Evolutionary conservation across 2,113 vertebrate species (phyloP), one percentile per base, ranked within the genome.

Genomic region (Etia nguti): DNA sequence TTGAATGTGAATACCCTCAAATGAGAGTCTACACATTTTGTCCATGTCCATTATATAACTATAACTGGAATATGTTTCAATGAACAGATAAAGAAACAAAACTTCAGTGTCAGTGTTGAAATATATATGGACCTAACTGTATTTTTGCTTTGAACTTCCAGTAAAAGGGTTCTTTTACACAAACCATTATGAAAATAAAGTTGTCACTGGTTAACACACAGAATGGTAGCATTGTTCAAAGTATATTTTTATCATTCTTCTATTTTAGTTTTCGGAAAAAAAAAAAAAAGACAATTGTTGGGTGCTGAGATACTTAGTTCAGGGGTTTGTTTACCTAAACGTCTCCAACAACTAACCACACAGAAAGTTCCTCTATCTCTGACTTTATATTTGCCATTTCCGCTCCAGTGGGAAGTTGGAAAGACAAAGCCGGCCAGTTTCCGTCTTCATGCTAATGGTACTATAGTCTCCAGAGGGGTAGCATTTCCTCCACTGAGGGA

Each of bases 401-500:
- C 52, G 13, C 62, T 81, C 75, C 68, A 88, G 57, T 81, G 82
- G 90, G 87, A 93, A 93, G 90, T 87, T 79, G 10, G 81, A 68
- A 86, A 85, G 88, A 85, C 88, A 60, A 62, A 89, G 56, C 52
- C 9, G 82, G 79, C 83, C 79, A 12, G 80, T 89, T 93, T 93
- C 90, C 82, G 59, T 82, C 90, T 89, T 92, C 26, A 57, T n/a
- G 83, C 81, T 95, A 94, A 94, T 94, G 77, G 88, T 82, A 68
- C 73, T 81, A 26, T 54, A 86, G 90, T 88, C 95, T 92, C 93
- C 43, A 41, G 94, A 91, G 93, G 29, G 65, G 79, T 29, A 77
- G 82, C 83, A 90, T 92, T 96, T 95, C 93, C 93, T 95, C 83
- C 59, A 20, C 77, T 41, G 60, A 88, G 82, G 82, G 82, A 82